These are phyloP conservation scores for Cataglyphis rosenhaueri DNA, from an alignment of 2,888 invertebrate genomes.

Conservation along the genomic window DNA sequence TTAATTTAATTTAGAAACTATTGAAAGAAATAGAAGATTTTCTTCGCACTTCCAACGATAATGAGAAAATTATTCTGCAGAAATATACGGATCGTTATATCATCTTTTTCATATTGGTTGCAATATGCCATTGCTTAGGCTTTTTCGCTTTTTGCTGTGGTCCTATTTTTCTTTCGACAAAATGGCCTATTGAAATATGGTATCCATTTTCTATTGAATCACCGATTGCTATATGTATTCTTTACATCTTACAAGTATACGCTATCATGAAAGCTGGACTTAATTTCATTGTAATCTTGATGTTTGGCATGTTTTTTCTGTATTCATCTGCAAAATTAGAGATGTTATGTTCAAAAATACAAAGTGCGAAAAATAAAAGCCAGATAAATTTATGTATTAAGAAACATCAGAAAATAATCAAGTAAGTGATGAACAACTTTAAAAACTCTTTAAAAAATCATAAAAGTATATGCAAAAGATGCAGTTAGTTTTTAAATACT, in stretches of 20 bases:
- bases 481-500: conserved; percentile 2
- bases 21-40: conserved; percentile 66
- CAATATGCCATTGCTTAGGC: conserved; percentile 65
- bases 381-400: conserved; percentile 69
- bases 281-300: conserved; percentile 73
- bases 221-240: conserved; percentile 34
- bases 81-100: conserved; percentile 74
- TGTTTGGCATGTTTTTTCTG: conserved; percentile 74
- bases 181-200: conserved; percentile 76
- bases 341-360: conserved; percentile 67
- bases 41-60: conserved; percentile 51
- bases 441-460: background rate
- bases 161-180: conserved; percentile 68
- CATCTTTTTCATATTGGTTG: conserved; percentile 68
- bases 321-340: conserved; percentile 74
- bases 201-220: conserved; percentile 76
- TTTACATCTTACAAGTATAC: conserved; percentile 73
- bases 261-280: conserved; percentile 70
- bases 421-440: conserved; percentile 61
- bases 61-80: conserved; percentile 68
- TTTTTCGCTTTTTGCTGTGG: conserved; percentile 69
- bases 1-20: conserved; percentile 22
- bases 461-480: background rate
- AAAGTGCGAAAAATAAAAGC: conserved; percentile 24
- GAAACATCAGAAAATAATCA: conserved; percentile 74